Conservation (phyloP, 1,140 invertebrate species). For the Penaeus japonicus region DNA sequence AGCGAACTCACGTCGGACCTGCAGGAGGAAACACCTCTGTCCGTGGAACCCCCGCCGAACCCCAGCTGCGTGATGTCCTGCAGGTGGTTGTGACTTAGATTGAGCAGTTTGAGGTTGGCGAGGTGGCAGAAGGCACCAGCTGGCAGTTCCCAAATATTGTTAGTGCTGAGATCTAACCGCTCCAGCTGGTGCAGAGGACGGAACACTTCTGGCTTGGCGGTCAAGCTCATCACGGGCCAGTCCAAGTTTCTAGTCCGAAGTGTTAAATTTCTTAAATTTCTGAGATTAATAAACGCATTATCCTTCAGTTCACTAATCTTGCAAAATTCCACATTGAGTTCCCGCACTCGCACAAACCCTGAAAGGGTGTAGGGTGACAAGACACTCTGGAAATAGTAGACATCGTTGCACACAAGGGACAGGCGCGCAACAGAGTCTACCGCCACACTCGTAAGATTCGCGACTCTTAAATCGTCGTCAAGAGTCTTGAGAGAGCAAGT, state of each 20-base stretch:
- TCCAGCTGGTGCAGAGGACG: slow-evolving; percentile 74
- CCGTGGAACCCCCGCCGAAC: slow-evolving; percentile 76
- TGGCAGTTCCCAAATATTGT: slow-evolving; percentile 74
- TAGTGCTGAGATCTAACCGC: slow-evolving; percentile 73
- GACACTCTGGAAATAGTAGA: slow-evolving; percentile 41
- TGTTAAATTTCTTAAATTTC: slow-evolving; percentile 71
- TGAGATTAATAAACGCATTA: slow-evolving; percentile 75
- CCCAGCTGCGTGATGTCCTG: slow-evolving; percentile 78
- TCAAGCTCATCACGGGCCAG: slow-evolving; percentile 73
- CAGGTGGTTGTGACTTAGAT: slow-evolving; percentile 83
- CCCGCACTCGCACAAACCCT: slow-evolving; percentile 47
- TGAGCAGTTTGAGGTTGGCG: slow-evolving; percentile 78
- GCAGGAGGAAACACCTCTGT: slow-evolving; percentile 62
- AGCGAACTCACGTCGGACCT: slow-evolving; percentile 77
- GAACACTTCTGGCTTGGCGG: slow-evolving; percentile 75
- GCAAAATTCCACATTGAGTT: slow-evolving; percentile 54
- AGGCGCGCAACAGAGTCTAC: slow-evolving; percentile 41
- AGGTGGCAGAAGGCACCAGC: slow-evolving; percentile 68
- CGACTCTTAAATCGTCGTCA: slow-evolving; percentile 42
- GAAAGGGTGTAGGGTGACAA: slow-evolving; percentile 39
- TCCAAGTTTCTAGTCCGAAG: slow-evolving; percentile 84
- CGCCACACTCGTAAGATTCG: slow-evolving; percentile 47
- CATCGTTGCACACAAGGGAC: slow-evolving; percentile 48
- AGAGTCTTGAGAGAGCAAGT: slow-evolving; percentile 47
- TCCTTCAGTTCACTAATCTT: slow-evolving; percentile 62